These are phyloP conservation scores for Montipora capricornis DNA, from an alignment of 64 coral and sea anemone species.

Conservation along the genomic window DNA sequence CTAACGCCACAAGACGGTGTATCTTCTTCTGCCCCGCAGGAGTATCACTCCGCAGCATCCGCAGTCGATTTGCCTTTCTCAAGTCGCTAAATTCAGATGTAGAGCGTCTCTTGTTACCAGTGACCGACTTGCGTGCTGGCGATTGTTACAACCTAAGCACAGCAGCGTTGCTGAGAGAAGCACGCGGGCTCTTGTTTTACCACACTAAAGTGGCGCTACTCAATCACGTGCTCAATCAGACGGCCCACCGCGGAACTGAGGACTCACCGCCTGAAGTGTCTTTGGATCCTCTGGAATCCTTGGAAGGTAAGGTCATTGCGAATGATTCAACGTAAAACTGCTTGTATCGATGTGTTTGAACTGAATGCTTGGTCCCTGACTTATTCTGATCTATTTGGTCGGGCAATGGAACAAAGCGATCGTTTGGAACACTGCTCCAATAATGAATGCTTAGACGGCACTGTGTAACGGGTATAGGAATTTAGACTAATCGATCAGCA, in stretches of 20 bases:
- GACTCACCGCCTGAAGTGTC: conserved; percentile 92
- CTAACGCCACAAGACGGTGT: neutral
- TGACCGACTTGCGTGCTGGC: conserved; percentile 80
- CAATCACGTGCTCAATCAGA: conserved; percentile 89
- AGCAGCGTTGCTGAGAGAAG: conserved; percentile 68
- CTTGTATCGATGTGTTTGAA: too few species aligned
- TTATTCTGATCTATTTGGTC: too few species aligned
- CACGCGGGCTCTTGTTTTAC: conserved; percentile 88
- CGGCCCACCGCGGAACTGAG: conserved; percentile 74
- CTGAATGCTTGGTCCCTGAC: too few species aligned
- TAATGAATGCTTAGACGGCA: neutral
- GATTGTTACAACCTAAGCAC: conserved; percentile 78
- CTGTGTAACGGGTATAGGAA: neutral
- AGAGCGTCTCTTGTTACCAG: conserved; percentile 79
- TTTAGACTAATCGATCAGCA: neutral
- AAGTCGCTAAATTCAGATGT: conserved; percentile 89
- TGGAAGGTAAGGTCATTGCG: conserved; percentile 76
- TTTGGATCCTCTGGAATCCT: conserved; percentile 89
- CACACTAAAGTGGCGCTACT: conserved; percentile 91
- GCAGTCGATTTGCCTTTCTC: conserved; percentile 91
- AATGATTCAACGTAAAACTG: neutral
- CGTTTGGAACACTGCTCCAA: neutral
- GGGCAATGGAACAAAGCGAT: neutral
- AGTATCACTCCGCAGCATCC: conserved; percentile 68
- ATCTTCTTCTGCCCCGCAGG: conserved; percentile 15